Evolutionary conservation across 23 tunicate species (phyloP), one percentile per base, ranked within the genome.

Genomic region (Diplosoma virens): DNA sequence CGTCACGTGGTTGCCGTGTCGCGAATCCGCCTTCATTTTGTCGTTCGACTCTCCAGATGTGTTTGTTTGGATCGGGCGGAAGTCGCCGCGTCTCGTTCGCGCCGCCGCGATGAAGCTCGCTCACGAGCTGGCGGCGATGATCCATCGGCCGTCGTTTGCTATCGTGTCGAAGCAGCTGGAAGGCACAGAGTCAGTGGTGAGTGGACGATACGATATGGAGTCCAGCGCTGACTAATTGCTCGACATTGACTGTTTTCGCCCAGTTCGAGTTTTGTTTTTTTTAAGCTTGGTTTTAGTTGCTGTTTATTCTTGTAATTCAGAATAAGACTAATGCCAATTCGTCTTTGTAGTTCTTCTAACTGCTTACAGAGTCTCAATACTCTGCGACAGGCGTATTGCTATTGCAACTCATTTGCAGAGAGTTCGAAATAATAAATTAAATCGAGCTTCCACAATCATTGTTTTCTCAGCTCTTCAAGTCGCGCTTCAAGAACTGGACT

Each of bases 91-190:
- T 1, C 79, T 95, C 4, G 93, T 91, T 16, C 68, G 99, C 59
- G 95, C 95, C 23, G 99, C 99, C 7, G 99, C 96, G 20, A 37
- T 83, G 82, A 95, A 95, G 66, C 79, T 95, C 18, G 99, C 99
- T n/a, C 26, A 78, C 29, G 99, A 95, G 53, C 28, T 95, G 2
- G 56, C 82, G 26, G 69, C 80, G 22, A 84, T 95, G 92, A 86
- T 91, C 26, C 89, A 91, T 37, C 64, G 99, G 14, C 96, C 96
- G 0, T 61, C 85, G 1, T 84, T 95, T 53, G 84, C 95, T 2
- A 76, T 86, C 45, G 99, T 95, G 6, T 70, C 96, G 3, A 78
- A 81, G 30, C 89, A 95, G 64, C 87, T 95, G 27, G 99, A 95
- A 76, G 96, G 89, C 18, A 81, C 92, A 0, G 99, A 95, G 54